phyloP scores from a whole-genome alignment of 2,888 invertebrate species.

The Sthenelais limicola region DNA sequence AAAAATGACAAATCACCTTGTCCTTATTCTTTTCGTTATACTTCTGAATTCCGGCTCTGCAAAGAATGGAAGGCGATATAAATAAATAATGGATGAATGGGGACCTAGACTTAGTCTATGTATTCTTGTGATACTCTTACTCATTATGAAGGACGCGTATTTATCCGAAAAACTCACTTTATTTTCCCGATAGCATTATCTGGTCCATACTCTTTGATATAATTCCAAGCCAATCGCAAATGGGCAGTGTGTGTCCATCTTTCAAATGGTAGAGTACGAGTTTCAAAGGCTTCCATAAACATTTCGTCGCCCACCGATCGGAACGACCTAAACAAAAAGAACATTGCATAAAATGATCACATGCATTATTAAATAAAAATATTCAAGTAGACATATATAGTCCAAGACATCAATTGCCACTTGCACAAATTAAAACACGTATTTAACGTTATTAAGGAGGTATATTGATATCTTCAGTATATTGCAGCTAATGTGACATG shows the following conservation, averaged over 20 bases:
- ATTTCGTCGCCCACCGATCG: constrained; percentile 68
- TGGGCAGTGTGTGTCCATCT: constrained; percentile 71
- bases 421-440: no score
- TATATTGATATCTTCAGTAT: no score
- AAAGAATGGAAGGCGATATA: constrained; percentile 52
- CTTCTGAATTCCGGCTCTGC: constrained; percentile 63
- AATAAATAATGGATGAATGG: no score
- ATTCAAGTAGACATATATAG: no score
- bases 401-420: no score
- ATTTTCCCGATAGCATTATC: constrained; percentile 65
- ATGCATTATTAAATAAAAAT: no score
- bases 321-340: constrained; percentile 66
- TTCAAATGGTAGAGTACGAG: constrained; percentile 67
- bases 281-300: constrained; percentile 69
- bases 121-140: background rate
- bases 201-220: constrained; percentile 64
- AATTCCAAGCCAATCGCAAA: constrained; percentile 70
- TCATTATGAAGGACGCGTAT: background rate
- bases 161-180: constrained; percentile 53
- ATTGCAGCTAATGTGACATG: no score
- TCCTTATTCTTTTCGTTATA: constrained; percentile 67
- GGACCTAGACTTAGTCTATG: no score
- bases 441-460: no score
- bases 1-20: constrained; percentile 54
- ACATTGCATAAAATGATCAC: no score